phyloP scores from a whole-genome alignment of 2,888 invertebrate genomes.

The Plagodis dolabraria region DNA sequence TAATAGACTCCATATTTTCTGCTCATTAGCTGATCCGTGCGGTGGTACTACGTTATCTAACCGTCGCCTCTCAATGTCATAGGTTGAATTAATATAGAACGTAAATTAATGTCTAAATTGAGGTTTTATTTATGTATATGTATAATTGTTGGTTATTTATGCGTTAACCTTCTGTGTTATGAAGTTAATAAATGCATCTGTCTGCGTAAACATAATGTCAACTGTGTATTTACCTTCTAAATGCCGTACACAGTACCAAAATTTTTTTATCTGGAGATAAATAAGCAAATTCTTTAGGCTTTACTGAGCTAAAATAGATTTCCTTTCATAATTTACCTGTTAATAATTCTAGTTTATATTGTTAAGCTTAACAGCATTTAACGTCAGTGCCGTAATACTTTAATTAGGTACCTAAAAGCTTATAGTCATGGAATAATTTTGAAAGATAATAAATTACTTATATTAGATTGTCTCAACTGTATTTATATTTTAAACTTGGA shows the following conservation, averaged over 20 bases:
- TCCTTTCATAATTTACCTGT: too few relatives aligned
- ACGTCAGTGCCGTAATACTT: background rate
- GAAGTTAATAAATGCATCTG: background rate
- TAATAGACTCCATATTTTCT: conserved; percentile 41
- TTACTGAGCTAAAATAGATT: too few relatives aligned
- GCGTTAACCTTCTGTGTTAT: conserved; percentile 1
- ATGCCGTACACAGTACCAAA: background rate
- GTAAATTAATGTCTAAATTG: conserved; percentile 19
- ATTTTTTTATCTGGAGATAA: too few relatives aligned
- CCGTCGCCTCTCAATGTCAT: conserved; percentile 34
- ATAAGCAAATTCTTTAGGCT: too few relatives aligned
- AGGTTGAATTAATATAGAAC: conserved; percentile 28
- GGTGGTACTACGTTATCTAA: conserved; percentile 44
- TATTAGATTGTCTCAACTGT: too few relatives aligned
- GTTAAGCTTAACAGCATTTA: too few relatives aligned
- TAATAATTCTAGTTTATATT: too few relatives aligned
- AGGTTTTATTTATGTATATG: conserved; percentile 10
- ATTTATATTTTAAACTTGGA: too few relatives aligned
- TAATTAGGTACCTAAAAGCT: background rate
- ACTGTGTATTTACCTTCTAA: background rate
- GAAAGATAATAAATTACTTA: too few relatives aligned
- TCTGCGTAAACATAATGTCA: background rate
- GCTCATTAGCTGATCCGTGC: conserved; percentile 47
- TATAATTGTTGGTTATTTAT: conserved; percentile 5
- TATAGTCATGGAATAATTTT: background rate